A percentile compares a stretch with the other conserved stretches of the same genome.
Evolutionary conservation across 2,113 vertebrate species (phyloP).

Genomic region (Chrysemys picta): DNA sequence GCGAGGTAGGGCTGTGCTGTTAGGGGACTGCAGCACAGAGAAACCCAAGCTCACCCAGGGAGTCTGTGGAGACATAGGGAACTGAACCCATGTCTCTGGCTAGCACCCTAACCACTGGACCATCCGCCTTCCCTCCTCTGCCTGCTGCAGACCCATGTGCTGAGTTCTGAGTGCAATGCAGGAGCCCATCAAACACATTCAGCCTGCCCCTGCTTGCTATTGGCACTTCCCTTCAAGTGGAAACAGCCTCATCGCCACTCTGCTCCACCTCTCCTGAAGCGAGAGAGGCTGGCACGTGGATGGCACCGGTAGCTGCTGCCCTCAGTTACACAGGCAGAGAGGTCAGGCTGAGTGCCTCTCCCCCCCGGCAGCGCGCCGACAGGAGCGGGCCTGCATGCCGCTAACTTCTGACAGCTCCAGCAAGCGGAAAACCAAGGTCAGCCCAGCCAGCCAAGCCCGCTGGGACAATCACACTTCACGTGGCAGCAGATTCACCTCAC

Average conservation of each 20-base stretch:
- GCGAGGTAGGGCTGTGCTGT: too few relatives aligned
- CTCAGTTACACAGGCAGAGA: background rate
- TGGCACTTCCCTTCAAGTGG: background rate
- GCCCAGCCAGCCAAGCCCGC: background rate
- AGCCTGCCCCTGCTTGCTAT: background rate
- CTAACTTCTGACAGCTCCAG: background rate
- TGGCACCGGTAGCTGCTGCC: background rate
- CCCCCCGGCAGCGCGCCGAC: background rate
- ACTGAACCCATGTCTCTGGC: background rate
- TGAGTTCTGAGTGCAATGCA: too few relatives aligned
- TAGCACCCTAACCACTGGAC: background rate
- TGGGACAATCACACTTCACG: too few relatives aligned
- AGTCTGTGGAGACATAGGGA: background rate
- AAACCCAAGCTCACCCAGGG: background rate
- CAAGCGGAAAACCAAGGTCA: background rate
- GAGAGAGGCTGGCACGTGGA: background rate
- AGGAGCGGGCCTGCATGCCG: background rate
- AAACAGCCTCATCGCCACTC: background rate
- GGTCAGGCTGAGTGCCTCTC: background rate
- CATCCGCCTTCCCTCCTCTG: too few relatives aligned
- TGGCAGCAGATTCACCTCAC: background rate
- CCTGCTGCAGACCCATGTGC: background rate
- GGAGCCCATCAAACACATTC: background rate
- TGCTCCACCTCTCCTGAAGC: background rate
- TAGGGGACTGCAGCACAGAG: accelerated